Evolutionary conservation across 2,888 invertebrate genomes (phyloP), one percentile per base, ranked within the genome.

Genomic region (Nemoura dubitans): DNA sequence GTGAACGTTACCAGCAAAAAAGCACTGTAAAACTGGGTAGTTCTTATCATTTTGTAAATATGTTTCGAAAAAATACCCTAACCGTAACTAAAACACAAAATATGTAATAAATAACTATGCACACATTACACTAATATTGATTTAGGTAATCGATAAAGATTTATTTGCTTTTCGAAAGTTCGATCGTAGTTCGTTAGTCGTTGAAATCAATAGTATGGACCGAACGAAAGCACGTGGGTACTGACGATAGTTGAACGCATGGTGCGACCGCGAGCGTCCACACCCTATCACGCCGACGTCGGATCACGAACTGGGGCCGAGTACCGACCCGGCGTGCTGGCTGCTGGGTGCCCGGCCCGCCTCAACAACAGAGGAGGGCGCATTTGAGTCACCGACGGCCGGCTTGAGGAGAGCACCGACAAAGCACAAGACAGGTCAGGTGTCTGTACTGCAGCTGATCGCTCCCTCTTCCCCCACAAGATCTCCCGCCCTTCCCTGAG

Each of bases 1-100:
- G 77, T 30, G 29, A 36, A 78, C n/a, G 29, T 43, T 76, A 76
- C 76, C 10, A 85, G 27, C 21, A 85, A 36, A 26, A 85, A 7
- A 10, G 59, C 59, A 59, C 59, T 59, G 21, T 59, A 59, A 7
- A 59, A 59, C 59, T 59, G 59, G 59, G 59, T 59, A 59, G 59
- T 59, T 59, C 59, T 59, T 59, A 59, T 59, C 59, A 59, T 59
- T 59, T 59, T 59, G 59, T 59, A 59, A 59, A 16, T 59, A 14
- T 59, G 59, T 59, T 59, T 59, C 59, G 59, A 59, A 10, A 36
- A 59, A 59, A 7, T 21, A 3, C 59, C 14, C 2, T 21, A 59
- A 21, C 21, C 14, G 59, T 59, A 7, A 59, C 59, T 59, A 59
- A 59, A 59, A 21, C 59, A 59, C 14, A 16, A 59, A 59, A 21